A percentile compares a stretch with the other conserved stretches of the same genome.
Evolutionary conservation across 2,888 invertebrate genomes (phyloP).

Genomic region (Melanophora roralis): DNA sequence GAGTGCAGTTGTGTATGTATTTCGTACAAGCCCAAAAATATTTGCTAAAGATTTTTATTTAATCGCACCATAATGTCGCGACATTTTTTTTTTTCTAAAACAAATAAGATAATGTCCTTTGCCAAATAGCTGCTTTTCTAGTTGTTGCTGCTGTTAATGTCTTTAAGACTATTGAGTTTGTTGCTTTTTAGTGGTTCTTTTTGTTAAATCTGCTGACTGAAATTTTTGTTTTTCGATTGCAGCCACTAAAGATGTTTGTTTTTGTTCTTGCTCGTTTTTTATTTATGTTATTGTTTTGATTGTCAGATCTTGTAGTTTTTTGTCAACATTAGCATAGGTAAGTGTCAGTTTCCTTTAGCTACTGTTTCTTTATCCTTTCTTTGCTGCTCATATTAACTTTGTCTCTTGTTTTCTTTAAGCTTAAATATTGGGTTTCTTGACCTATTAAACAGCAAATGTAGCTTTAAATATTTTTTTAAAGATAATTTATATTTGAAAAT

Average conservation of each 20-base stretch:
- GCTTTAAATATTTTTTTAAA: too few relatives aligned
- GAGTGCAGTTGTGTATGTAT: constrained; percentile 40
- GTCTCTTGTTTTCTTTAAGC: background rate
- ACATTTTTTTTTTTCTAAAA: constrained; percentile 28
- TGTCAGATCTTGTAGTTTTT: constrained; percentile 64
- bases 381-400: background rate
- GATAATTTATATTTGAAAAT: too few relatives aligned
- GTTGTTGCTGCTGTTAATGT: constrained; percentile 53
- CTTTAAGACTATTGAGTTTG: constrained; percentile 5
- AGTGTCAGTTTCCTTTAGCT: constrained; percentile 72
- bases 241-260: background rate
- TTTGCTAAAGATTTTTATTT: constrained; percentile 23
- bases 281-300: constrained; percentile 41
- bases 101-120: constrained; percentile 6
- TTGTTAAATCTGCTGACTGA: background rate
- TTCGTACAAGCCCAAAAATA: constrained; percentile 25
- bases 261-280: background rate
- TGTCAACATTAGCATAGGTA: constrained; percentile 74
- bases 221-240: constrained; percentile 37
- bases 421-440: background rate
- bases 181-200: constrained; percentile 26
- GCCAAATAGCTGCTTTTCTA: constrained; percentile 65
- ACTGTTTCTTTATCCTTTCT: too few relatives aligned
- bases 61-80: constrained; percentile 56
- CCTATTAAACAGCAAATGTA: background rate